Evolutionary conservation across 2,888 invertebrate species (phyloP).

Genomic region (Allygus modestus): DNA sequence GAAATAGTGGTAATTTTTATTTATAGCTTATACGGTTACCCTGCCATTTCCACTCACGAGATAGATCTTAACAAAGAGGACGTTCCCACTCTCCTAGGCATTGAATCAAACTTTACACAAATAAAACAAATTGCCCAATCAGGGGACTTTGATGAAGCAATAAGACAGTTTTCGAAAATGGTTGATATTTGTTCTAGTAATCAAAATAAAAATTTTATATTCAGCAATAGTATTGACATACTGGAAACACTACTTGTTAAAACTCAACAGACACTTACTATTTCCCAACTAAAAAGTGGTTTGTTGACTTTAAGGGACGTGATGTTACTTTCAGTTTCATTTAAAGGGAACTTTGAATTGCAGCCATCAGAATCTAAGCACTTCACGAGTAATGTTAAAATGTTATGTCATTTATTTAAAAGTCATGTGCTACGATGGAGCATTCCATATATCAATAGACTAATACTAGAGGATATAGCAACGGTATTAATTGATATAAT

Average conservation of each 20-base stretch:
- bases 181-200: not conserved
- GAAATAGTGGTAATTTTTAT: conserved; percentile 10
- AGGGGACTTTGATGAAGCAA: not conserved
- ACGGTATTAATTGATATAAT: not conserved
- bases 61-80: not conserved
- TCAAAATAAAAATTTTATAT: not conserved
- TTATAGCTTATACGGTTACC: not conserved
- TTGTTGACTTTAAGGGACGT: no score
- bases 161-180: not conserved
- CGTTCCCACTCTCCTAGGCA: not conserved
- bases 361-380: no score
- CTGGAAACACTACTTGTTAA: no score
- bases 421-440: not conserved
- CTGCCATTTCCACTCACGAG: not conserved
- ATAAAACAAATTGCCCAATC: not conserved
- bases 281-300: no score
- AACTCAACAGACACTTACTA: no score
- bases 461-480: not conserved
- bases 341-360: no score
- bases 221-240: no score
- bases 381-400: no score
- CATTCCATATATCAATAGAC: not conserved
- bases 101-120: not conserved
- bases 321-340: no score
- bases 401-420: no score